Percentiles rank a stretch among this genome's conserved stretches.
These are phyloP conservation scores for Campoplex capitator DNA, from an alignment of 2,888 invertebrate species.

Conservation along the genomic window DNA sequence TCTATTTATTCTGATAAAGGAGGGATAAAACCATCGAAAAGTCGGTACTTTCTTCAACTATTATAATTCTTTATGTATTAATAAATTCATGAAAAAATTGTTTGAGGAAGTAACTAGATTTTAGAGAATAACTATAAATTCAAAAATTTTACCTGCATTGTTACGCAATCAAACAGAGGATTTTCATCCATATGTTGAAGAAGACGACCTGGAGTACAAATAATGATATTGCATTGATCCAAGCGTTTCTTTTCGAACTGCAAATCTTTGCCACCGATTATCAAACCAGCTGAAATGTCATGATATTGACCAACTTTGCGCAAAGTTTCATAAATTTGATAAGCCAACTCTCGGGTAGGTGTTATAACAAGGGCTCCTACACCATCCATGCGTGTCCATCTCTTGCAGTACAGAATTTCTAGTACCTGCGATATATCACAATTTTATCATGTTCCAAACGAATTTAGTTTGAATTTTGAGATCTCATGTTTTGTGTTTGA, in stretches of 20 bases:
- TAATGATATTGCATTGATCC: conserved; percentile 96
- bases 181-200: conserved; percentile 99
- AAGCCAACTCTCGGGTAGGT: conserved; percentile 98
- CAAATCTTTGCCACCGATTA: conserved; percentile 97
- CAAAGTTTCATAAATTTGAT: conserved; percentile 97
- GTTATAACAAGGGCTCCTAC: conserved; percentile 97
- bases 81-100: too few relatives aligned
- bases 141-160: conserved; percentile 87
- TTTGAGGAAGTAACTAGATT: background rate
- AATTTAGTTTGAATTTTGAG: background rate
- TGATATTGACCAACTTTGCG: conserved; percentile 94
- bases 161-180: conserved; percentile 91
- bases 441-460: background rate
- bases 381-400: conserved; percentile 96
- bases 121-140: background rate
- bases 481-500: background rate
- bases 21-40: too few relatives aligned
- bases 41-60: too few relatives aligned
- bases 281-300: conserved; percentile 97
- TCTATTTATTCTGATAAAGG: too few relatives aligned
- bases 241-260: conserved; percentile 96
- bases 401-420: conserved; percentile 92
- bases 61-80: too few relatives aligned
- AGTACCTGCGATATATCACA: conserved; percentile 85
- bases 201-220: conserved; percentile 98